Percentiles rank a stretch among this genome's conserved stretches.
phyloP scores from a whole-genome alignment of 2,797 vertebrate species.

The Lithobates sylvaticus region DNA sequence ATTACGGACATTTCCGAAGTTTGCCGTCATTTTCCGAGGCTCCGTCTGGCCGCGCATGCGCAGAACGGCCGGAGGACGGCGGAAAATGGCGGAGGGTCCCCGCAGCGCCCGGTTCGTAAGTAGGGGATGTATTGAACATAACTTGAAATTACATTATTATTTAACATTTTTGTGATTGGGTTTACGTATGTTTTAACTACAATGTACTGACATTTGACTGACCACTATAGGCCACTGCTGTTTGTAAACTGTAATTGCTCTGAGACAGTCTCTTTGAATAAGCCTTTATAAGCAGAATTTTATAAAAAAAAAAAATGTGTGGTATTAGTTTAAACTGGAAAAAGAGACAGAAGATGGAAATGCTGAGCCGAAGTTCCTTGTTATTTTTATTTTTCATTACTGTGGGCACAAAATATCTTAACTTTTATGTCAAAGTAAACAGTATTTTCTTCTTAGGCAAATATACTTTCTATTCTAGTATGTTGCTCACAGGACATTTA shows the following conservation, averaged over 20 bases:
- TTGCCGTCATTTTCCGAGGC: no score
- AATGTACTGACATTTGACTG: no score
- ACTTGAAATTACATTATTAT: neutral
- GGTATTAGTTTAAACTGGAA: neutral
- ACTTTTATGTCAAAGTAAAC: neutral
- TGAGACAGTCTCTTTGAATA: neutral
- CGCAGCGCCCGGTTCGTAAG: no score
- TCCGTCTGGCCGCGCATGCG: no score
- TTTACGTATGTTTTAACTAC: no score
- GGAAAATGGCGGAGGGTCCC: no score
- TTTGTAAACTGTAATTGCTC: neutral
- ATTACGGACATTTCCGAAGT: no score
- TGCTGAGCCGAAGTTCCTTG: neutral
- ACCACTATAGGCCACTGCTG: neutral
- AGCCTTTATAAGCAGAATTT: neutral
- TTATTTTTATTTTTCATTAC: neutral
- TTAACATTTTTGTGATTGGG: no score
- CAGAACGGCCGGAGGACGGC: no score
- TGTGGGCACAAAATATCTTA: neutral
- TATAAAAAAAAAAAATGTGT: neutral
- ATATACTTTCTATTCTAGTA: neutral
- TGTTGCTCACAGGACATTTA: neutral
- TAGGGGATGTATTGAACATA: neutral
- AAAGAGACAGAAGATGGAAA: neutral
- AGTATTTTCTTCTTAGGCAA: neutral